phyloP scores from a whole-genome alignment of 2,888 invertebrate genomes.

The Trissolcus japonicus region DNA sequence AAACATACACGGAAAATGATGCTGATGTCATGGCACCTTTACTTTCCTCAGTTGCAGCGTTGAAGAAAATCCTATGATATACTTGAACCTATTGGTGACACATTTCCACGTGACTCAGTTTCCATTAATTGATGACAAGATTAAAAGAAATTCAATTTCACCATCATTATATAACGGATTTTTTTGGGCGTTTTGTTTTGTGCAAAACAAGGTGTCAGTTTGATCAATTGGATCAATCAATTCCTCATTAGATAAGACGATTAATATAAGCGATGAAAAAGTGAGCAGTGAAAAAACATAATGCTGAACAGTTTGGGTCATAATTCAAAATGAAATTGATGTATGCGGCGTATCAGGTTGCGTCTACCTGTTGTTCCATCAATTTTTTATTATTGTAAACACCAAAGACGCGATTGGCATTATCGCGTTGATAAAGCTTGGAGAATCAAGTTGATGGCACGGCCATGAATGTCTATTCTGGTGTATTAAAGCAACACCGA shows the following conservation, averaged over 20 bases:
- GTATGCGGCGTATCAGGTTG: slow-evolving; percentile 9
- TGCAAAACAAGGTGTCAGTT: neutral
- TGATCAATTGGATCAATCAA: neutral
- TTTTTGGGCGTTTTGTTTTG: neutral
- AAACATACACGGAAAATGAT: too few relatives aligned
- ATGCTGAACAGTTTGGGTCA: neutral
- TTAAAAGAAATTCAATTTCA: too few relatives aligned
- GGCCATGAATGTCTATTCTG: slow-evolving; percentile 6
- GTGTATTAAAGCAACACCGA: slow-evolving; percentile 14
- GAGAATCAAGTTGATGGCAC: slow-evolving; percentile 11
- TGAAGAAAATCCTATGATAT: too few relatives aligned
- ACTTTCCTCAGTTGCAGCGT: too few relatives aligned
- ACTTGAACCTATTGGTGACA: too few relatives aligned
- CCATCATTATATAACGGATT: neutral
- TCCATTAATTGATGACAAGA: too few relatives aligned
- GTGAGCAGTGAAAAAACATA: neutral
- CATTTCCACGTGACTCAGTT: too few relatives aligned
- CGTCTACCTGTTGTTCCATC: slow-evolving; percentile 6
- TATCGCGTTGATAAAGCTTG: neutral
- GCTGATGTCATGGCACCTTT: too few relatives aligned
- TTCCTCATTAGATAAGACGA: neutral
- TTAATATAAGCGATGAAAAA: neutral
- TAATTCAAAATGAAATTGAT: slow-evolving; percentile 25
- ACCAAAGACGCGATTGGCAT: slow-evolving; percentile 1
- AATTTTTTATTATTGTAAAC: slow-evolving; percentile 31